Conservation (phyloP, 2,888 invertebrate species). For the Apodemia hepburni region DNA sequence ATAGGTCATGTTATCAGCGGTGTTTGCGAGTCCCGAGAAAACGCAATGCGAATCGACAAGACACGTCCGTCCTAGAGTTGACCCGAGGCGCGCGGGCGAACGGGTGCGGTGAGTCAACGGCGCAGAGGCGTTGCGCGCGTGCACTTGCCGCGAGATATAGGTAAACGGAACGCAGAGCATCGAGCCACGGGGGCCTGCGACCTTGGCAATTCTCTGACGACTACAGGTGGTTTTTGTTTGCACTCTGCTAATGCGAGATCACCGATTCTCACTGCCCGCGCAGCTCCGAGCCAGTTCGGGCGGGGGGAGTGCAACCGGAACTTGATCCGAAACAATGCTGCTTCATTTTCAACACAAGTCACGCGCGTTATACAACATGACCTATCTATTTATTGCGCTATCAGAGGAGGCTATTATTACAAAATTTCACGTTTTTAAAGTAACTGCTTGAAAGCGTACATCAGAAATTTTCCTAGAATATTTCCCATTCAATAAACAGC, state of each 20-base stretch:
- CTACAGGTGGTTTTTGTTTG: constrained; percentile 78
- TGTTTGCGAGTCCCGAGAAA: constrained; percentile 5
- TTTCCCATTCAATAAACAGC: neutral
- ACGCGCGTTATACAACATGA: constrained; percentile 23
- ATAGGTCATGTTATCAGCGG: constrained; percentile 11
- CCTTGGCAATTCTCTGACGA: constrained; percentile 70
- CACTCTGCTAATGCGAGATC: constrained; percentile 47
- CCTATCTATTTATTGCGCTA: constrained; percentile 17
- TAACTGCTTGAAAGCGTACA: neutral
- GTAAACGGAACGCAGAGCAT: constrained; percentile 73
- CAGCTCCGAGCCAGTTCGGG: constrained; percentile 38
- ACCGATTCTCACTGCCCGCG: constrained; percentile 46
- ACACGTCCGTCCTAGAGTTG: constrained; percentile 54
- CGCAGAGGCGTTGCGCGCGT: constrained; percentile 61
- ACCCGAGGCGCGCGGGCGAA: constrained; percentile 39
- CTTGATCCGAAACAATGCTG: constrained; percentile 52
- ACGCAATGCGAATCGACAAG: constrained; percentile 26
- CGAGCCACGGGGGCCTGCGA: constrained; percentile 69
- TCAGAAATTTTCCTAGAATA: neutral
- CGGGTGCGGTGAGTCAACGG: constrained; percentile 57
- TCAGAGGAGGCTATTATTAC: constrained; percentile 1
- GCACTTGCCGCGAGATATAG: constrained; percentile 76
- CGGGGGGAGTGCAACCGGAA: constrained; percentile 57
- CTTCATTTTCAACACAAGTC: constrained; percentile 37
- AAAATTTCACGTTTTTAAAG: neutral